A percentile compares a stretch with the other conserved stretches of the same genome.
Evolutionary conservation across 2,888 invertebrate species (phyloP).

Genomic region (Andrena trimmerana): DNA sequence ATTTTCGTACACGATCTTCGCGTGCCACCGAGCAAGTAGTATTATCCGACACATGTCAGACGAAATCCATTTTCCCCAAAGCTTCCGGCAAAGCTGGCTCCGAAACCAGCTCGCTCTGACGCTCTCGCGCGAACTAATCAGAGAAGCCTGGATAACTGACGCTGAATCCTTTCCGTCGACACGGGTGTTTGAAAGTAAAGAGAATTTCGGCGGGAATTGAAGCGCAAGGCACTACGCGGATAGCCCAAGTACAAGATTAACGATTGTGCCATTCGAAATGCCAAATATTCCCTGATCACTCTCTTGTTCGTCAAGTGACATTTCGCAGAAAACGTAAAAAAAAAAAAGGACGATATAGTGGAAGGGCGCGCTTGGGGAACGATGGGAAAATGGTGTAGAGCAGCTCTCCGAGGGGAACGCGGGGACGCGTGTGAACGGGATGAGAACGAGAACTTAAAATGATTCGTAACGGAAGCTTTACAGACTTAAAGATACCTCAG

Average conservation of each 20-base stretch:
- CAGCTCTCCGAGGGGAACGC: not conserved
- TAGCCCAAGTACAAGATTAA: constrained; percentile 54
- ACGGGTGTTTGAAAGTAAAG: constrained; percentile 29
- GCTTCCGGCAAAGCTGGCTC: not conserved
- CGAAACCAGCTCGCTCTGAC: constrained; percentile 4
- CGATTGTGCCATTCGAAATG: constrained; percentile 69
- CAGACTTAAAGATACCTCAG: constrained; percentile 74
- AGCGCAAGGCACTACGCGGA: constrained; percentile 54
- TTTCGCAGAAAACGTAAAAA: constrained; percentile 5
- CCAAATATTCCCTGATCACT: constrained; percentile 67
- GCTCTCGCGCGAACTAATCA: constrained; percentile 4
- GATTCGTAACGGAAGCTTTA: constrained; percentile 73
- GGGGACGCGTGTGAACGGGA: constrained; percentile 13
- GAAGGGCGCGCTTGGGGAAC: not conserved
- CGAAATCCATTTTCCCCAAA: constrained; percentile 14
- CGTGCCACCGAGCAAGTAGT: constrained; percentile 23
- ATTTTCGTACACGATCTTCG: constrained; percentile 2
- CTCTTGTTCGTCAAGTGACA: constrained; percentile 26
- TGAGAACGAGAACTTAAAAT: constrained; percentile 44
- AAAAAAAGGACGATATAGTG: constrained; percentile 10
- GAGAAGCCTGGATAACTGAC: not conserved
- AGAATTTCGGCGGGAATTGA: constrained; percentile 62
- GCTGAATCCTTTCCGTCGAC: constrained; percentile 23
- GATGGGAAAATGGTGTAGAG: not conserved
- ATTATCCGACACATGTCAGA: constrained; percentile 33